phyloP scores from a whole-genome alignment of 2,797 vertebrate species.

The Ispidina lecontei region DNA sequence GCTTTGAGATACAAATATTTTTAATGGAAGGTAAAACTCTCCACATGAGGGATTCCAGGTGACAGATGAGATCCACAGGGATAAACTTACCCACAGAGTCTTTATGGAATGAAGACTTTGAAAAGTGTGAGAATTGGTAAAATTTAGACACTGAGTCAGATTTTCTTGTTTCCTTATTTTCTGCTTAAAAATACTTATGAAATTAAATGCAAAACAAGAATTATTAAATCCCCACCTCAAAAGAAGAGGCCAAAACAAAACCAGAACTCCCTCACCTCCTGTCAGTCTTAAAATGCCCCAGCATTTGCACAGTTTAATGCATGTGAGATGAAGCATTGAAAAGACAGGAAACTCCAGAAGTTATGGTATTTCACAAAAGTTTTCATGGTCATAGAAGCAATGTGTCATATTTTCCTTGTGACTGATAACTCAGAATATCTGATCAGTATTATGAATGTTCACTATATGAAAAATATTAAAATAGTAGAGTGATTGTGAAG shows the following conservation, averaged over 20 bases:
- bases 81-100: neutral
- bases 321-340: conserved; percentile 23
- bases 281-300: conserved; percentile 1
- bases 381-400: neutral
- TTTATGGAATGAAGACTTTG: neutral
- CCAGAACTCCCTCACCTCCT: neutral
- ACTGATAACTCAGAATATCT: neutral
- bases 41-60: neutral
- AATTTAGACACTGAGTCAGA: neutral
- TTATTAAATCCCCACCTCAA: neutral
- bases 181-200: conserved; percentile 23
- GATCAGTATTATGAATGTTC: neutral
- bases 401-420: neutral
- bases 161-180: conserved; percentile 46
- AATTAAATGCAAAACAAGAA: conserved; percentile 16
- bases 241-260: conserved; percentile 1
- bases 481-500: neutral
- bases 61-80: neutral
- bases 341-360: conserved; percentile 13
- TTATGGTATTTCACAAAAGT: neutral
- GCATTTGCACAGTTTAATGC: conserved; percentile 17
- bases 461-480: neutral
- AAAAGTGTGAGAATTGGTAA: neutral
- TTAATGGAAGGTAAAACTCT: neutral
- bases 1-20: neutral